Evolutionary conservation across 2,888 invertebrate genomes (phyloP).

Genomic region (Neoitamus cyanurus): DNA sequence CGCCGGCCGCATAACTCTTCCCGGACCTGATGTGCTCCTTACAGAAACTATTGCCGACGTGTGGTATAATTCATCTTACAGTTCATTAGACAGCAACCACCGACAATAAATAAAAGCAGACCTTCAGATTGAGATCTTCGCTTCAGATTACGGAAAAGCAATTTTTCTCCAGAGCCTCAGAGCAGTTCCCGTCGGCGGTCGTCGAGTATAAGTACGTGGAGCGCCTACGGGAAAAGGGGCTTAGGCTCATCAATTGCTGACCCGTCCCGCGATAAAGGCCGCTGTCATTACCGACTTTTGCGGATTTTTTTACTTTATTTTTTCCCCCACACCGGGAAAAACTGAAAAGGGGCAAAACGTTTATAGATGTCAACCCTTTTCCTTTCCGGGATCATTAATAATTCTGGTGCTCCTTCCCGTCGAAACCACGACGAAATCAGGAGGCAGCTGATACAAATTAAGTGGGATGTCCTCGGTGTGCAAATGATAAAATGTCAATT

Average conservation of each 20-base stretch:
- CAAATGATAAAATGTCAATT: not conserved
- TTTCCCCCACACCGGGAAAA: not conserved
- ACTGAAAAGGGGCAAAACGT: not conserved
- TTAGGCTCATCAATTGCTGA: not conserved
- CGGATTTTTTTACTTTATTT: not conserved
- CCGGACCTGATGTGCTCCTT: not conserved
- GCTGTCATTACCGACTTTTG: not conserved
- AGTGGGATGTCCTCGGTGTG: not conserved
- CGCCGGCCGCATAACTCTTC: not conserved
- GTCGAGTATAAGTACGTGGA: not conserved
- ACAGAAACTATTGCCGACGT: conserved; percentile 20
- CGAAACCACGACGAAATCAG: not conserved
- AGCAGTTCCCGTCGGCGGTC: not conserved
- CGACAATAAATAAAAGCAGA: conserved; percentile 41
- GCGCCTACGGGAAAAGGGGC: not conserved
- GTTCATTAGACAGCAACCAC: conserved; percentile 48
- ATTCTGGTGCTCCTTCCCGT: not conserved
- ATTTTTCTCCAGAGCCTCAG: conserved; percentile 13
- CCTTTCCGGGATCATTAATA: not conserved
- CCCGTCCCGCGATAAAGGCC: not conserved
- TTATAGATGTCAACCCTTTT: conserved; percentile 14
- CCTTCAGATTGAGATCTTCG: conserved; percentile 40
- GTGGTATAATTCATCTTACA: conserved; percentile 48
- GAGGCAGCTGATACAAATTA: not conserved
- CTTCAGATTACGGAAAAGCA: conserved; percentile 35